Conservation (phyloP, 2,888 invertebrate genomes). For the Dermolepida albohirtum region DNA sequence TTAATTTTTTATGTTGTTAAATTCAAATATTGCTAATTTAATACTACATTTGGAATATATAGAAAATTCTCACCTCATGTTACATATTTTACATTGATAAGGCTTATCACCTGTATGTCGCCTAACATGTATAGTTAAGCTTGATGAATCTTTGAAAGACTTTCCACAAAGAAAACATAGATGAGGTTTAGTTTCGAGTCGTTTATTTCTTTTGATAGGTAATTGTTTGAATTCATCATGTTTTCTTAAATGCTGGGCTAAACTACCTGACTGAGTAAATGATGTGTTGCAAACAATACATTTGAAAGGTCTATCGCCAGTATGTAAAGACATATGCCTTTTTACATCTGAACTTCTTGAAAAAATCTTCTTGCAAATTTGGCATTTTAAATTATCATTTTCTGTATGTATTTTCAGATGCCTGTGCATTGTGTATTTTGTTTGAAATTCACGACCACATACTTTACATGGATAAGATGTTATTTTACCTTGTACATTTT, state of each 20-base stretch:
- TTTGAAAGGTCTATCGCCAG: conserved; percentile 52
- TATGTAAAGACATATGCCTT: conserved; percentile 56
- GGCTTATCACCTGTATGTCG: conserved; percentile 56
- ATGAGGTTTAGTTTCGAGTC: conserved; percentile 48
- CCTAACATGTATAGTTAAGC: conserved; percentile 55
- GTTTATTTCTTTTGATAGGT: conserved; percentile 40
- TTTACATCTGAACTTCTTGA: conserved; percentile 54
- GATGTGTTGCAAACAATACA: conserved; percentile 52
- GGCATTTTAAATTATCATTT: conserved; percentile 50
- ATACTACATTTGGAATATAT: background rate
- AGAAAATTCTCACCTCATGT: conserved; percentile 50
- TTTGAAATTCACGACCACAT: conserved; percentile 50
- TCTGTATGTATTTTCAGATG: conserved; percentile 53
- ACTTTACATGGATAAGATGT: conserved; percentile 45
- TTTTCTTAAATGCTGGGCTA: conserved; percentile 52
- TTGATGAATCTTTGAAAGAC: conserved; percentile 55
- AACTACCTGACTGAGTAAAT: conserved; percentile 55
- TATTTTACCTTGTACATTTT: background rate
- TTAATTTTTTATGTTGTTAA: background rate
- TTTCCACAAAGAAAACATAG: conserved; percentile 58
- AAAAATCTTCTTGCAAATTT: conserved; percentile 51
- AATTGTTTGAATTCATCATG: conserved; percentile 46
- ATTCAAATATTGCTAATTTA: background rate
- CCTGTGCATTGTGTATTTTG: conserved; percentile 52
- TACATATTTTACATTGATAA: conserved; percentile 54